phyloP scores from a whole-genome alignment of 2,113 vertebrate species.

The Nibea albiflora region DNA sequence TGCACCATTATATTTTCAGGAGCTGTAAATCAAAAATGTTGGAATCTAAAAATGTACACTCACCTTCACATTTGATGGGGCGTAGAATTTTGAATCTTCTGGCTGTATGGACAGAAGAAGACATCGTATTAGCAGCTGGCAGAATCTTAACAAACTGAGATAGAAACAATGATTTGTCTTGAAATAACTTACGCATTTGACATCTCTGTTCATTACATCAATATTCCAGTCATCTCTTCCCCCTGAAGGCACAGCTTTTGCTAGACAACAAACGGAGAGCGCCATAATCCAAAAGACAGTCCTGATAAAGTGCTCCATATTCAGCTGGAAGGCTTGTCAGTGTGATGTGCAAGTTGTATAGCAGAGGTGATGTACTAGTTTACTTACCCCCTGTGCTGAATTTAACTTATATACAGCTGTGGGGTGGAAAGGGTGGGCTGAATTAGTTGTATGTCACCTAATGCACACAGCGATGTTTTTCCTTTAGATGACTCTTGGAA shows the following conservation, averaged over 20 bases:
- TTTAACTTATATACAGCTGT: slow-evolving; percentile 78
- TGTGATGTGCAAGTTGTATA: slow-evolving; percentile 37
- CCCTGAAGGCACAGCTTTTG: accelerated
- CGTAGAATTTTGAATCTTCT: neutral
- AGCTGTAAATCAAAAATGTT: neutral
- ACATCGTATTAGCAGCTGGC: slow-evolving; percentile 6
- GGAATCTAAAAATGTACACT: slow-evolving; percentile 24
- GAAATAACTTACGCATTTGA: slow-evolving; percentile 64
- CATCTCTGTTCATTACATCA: accelerated
- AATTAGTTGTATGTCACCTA: slow-evolving; percentile 84
- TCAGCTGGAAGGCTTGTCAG: slow-evolving; percentile 33
- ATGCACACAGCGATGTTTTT: slow-evolving; percentile 88
- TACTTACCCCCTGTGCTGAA: slow-evolving; percentile 3
- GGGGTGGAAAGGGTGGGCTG: slow-evolving; percentile 84
- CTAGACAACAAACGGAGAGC: slow-evolving; percentile 29
- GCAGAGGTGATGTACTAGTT: slow-evolving; percentile 28
- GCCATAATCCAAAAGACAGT: slow-evolving; percentile 53
- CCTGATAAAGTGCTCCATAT: slow-evolving; percentile 61
- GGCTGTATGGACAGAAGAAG: slow-evolving; percentile 19
- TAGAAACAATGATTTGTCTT: neutral
- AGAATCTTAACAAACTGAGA: neutral
- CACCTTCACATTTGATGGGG: slow-evolving; percentile 58
- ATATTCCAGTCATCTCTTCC: accelerated
- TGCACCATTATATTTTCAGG: neutral
- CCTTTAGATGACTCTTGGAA: slow-evolving; percentile 94